These are phyloP conservation scores for Lutraria rhynchaena DNA, from an alignment of 1,140 invertebrate species.

Conservation along the genomic window DNA sequence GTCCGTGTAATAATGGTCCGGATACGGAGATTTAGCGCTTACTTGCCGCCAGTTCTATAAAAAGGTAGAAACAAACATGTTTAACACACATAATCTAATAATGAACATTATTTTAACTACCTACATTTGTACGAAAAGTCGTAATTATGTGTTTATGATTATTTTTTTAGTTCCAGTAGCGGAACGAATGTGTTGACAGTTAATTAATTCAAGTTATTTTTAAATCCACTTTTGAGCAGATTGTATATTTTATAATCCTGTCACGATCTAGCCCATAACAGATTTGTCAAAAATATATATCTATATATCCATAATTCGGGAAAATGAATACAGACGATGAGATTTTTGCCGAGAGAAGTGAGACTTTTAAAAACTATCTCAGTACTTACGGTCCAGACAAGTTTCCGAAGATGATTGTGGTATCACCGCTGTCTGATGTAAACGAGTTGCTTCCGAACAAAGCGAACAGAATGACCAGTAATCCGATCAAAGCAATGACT, in stretches of 20 bases:
- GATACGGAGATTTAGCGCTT: slow-evolving; percentile 18
- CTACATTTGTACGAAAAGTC: too few species aligned
- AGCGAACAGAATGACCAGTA: slow-evolving; percentile 12
- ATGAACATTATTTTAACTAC: too few species aligned
- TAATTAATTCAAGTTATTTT: neutral
- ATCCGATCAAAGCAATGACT: slow-evolving; percentile 15
- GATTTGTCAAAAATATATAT: neutral
- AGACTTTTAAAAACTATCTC: too few species aligned
- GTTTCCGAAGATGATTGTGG: slow-evolving; percentile 38
- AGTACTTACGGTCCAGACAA: slow-evolving; percentile 42
- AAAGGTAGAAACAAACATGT: too few species aligned
- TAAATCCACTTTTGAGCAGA: neutral
- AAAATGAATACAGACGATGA: too few species aligned
- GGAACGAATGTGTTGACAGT: neutral
- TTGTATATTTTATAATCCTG: neutral
- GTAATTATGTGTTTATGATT: too few species aligned
- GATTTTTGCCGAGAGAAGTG: too few species aligned
- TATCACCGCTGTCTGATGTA: slow-evolving; percentile 5
- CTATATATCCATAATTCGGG: too few species aligned
- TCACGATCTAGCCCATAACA: neutral
- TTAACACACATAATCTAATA: too few species aligned
- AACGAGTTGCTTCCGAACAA: slow-evolving; percentile 11
- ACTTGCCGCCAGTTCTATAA: slow-evolving; percentile 20
- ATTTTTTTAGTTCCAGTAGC: too few species aligned
- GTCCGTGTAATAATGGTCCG: too few species aligned